phyloP scores from a whole-genome alignment of 2,888 invertebrate genomes.

The Atrina japonica region DNA sequence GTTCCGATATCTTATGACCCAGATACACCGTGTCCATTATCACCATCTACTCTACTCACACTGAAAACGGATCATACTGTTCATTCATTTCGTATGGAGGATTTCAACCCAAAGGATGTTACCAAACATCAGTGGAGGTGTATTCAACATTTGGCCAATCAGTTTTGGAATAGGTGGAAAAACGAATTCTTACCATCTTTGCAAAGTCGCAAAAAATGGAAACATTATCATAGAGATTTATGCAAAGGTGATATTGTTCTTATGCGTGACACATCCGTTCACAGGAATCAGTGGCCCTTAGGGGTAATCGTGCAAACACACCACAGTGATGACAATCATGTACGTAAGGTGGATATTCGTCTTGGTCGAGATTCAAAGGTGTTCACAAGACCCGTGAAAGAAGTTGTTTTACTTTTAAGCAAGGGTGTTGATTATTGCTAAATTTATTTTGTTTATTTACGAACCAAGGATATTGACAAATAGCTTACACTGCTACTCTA shows the following conservation, averaged over 20 bases:
- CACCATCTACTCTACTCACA: conserved; percentile 30
- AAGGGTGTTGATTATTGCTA: too few species aligned
- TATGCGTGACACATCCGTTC: conserved; percentile 1
- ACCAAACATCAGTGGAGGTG: conserved; percentile 33
- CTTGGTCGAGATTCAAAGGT: conserved; percentile 2
- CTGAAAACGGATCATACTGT: conserved; percentile 16
- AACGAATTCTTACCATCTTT: conserved; percentile 23
- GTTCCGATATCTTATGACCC: conserved; percentile 30
- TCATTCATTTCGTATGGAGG: not conserved
- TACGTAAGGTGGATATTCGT: conserved; percentile 14
- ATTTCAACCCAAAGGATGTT: conserved; percentile 22
- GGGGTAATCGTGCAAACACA: conserved; percentile 4
- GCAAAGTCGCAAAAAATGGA: conserved; percentile 30
- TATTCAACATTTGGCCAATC: conserved; percentile 30
- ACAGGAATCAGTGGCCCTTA: conserved; percentile 30
- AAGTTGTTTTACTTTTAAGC: not conserved
- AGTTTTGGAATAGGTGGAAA: conserved; percentile 39
- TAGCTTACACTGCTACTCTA: too few species aligned
- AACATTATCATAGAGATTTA: conserved; percentile 5
- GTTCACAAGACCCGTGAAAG: conserved; percentile 15
- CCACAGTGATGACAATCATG: conserved; percentile 11
- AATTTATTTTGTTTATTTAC: too few species aligned
- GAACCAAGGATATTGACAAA: too few species aligned
- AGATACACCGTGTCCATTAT: conserved; percentile 12
- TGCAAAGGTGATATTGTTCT: conserved; percentile 25